Base-by-base conservation (phyloP, 2,113 vertebrate species). In the Pangasianodon gigas region DNA sequence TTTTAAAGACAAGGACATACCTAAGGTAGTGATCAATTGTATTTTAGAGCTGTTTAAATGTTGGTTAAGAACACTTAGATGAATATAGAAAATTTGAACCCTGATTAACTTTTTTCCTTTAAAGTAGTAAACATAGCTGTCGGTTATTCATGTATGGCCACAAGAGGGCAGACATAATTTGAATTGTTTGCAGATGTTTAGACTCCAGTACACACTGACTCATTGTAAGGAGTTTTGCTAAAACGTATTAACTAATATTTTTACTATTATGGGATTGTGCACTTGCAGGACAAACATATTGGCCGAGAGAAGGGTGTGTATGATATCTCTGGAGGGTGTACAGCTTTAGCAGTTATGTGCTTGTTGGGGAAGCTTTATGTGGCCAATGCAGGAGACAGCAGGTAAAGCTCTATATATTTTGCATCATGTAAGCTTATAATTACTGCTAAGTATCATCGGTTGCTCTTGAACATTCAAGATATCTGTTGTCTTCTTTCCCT, bases 351-450 rank as follows among this genome's bases (percentile, higher is more conserved):
- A 1, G 98, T 97, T 90, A 93, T 99, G 10, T 99, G 96, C 95
- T 96, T 99, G 77, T 86, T 98, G 74, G 98, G 97, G 29, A 99
- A 99, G 90, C 96, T 99, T 1, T 99, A 98, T 0, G 97, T 99
- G 69, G 97, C 96, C 56, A 99, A 99, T 0, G 98, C 98, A 67
- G 98, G 98, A 3, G 98, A 99, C 88, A 99, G 98, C 96, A 98
- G 98, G 98, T 99, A 74, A 92, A 89, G 88, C 32, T 60, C 4
- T 44, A 62, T 29, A 19, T 65, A 26, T 21, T 16, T 60, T 84
- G 8, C 26, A 60, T 46, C 19, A n/a, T 80, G 21, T 29, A 77
- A 58, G 44, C 37, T 18, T 29, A n/a, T 58, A 24, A 37, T 87
- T 87, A 19, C 51, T 87, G 71, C 74, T 58, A n/a, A 65, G 37